Base-by-base conservation (phyloP, 2,797 vertebrate genomes). In the Chaetodon trifasciatus region DNA sequence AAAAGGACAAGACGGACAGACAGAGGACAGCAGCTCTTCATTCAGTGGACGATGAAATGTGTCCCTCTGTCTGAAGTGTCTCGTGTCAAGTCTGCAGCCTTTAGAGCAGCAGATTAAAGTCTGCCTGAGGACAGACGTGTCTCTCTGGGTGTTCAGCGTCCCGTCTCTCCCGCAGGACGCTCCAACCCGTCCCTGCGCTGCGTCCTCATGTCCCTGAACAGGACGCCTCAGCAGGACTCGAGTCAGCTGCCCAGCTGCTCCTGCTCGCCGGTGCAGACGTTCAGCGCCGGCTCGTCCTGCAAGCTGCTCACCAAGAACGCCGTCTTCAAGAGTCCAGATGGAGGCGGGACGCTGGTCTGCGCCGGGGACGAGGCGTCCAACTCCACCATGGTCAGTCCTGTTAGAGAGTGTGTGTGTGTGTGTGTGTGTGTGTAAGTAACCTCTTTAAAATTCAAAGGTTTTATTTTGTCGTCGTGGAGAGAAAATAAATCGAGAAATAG, bases 251-350 rank as follows among this genome's bases (percentile, higher is more conserved):
- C 96, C 12, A 73, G 94, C 82, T 98, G 96, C 78, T 97, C 95
- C 58, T 98, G 96, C 81, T 90, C 93, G 1, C 94, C 97, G 0
- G 91, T 99, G 46, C 98, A 99, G 87, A 98, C 96, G 0, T 99
- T 99, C 90, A 95, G 52, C 0, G 97, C 95, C 0, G 98, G 98
- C 24, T 93, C 96, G 0, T 96, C 97, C 67, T 98, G 97, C 91
- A 99, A 98, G 81, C 74, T 99, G 60, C 95, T 99, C 70, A 99
- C 97, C 87, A 99, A 98, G 93, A 99, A 96, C 67, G 95, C 97
- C 8, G 95, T 99, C 66, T 99, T 99, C 85, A 96, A 82, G 89
- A 97, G 95, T 61, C 98, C 98, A 0, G 95, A 92, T 1, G 95
- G 95, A 2, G 89, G 91, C 0, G 94, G 96, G 21, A 78, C 95